Conservation (phyloP, 2,797 vertebrate genomes). For the Vespertilio murinus region DNA sequence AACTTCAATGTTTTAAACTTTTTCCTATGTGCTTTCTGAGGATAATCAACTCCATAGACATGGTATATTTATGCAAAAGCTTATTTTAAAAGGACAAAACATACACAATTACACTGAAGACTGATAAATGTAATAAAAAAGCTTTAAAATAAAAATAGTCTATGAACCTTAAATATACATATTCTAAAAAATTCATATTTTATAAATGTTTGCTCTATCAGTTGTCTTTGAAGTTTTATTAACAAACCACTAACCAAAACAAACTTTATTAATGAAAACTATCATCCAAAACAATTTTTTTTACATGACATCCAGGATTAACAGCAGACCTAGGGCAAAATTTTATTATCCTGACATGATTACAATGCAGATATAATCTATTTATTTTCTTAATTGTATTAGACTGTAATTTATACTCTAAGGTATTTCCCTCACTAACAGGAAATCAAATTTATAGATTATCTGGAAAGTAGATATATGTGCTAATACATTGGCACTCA, state of each 20-base stretch:
- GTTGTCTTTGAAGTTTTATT: neutral
- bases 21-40: neutral
- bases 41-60: neutral
- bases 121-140: neutral
- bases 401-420: neutral
- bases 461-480: neutral
- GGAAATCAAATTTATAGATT: neutral
- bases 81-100: neutral
- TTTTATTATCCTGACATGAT: neutral
- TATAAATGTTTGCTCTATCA: neutral
- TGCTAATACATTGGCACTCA: neutral
- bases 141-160: neutral
- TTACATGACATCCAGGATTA: neutral
- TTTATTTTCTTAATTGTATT: neutral
- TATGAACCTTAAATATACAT: neutral
- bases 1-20: neutral
- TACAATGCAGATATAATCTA: neutral
- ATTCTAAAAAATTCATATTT: neutral
- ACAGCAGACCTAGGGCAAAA: neutral
- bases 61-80: neutral
- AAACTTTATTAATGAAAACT: neutral
- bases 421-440: neutral
- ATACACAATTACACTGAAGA: neutral
- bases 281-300: neutral
- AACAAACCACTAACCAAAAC: neutral